Evolutionary conservation across 2,797 vertebrate species (phyloP), one percentile per base, ranked within the genome.

Genomic region (Scleropages formosus): DNA sequence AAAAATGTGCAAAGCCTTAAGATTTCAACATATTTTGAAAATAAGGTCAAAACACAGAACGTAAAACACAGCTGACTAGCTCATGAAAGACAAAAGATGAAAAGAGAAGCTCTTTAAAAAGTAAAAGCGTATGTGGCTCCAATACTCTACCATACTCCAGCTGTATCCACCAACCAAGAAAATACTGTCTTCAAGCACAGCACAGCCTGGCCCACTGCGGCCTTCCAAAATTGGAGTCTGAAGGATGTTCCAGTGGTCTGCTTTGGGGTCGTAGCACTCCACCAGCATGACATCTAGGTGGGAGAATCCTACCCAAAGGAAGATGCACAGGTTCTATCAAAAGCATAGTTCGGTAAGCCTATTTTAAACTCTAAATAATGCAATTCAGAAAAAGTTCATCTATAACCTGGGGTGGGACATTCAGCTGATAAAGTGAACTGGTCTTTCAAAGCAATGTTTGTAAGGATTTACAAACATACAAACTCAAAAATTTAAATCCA

Each of bases 201-300:
- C 93, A 0, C 98, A 99, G 78, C 98, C 97, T 0, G 98, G 98
- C 11, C 98, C 98, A 39, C 98, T 99, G 80, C 98, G 96, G 18
- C 98, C 98, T 85, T 99, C 98, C 82, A 99, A 86, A 84, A 99
- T 99, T 26, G 98, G 97, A 7, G 96, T 98, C 87, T 98, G 97
- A 53, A 99, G 93, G 87, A 99, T 98, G 84, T 96, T 98, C 98
- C 98, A 99, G 86, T 98, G 96, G 88, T 99, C 98, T 0, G 93
- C 96, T 90, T 99, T 98, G 0, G 98, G 97, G 85, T 98, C 96
- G 0, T 99, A 98, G 79, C 97, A 98, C 87, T 99, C 97, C 75
- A 99, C 97, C 80, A 99, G 90, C 96, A 99, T 98, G 61, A 99
- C 98, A 0, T 99, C 98, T 0, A 99, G 93, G 81, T 99, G 98